These are phyloP conservation scores for Sminthurides bifidus DNA, from an alignment of 1,140 invertebrate species.

Conservation along the genomic window DNA sequence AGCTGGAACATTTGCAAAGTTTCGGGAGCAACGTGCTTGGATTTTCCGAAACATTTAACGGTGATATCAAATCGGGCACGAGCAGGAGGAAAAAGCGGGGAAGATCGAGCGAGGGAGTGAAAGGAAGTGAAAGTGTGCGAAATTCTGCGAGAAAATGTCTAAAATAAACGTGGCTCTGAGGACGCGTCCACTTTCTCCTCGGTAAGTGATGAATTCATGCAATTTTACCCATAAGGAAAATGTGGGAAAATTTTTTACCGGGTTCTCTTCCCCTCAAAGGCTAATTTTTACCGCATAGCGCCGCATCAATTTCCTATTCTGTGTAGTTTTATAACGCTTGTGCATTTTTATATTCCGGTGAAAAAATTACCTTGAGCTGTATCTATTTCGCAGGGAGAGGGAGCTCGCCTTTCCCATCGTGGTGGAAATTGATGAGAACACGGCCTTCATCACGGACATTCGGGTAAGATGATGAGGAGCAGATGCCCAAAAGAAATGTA, in stretches of 20 bases:
- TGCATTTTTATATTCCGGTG: not conserved
- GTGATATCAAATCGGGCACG: too few relatives aligned
- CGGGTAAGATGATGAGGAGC: conserved; percentile 9
- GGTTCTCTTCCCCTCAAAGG: not conserved
- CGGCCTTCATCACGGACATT: conserved; percentile 31
- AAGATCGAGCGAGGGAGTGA: not conserved
- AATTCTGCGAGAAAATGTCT: conserved; percentile 36
- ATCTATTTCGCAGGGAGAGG: conserved; percentile 14
- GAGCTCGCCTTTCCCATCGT: conserved; percentile 19
- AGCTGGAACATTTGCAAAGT: too few relatives aligned
- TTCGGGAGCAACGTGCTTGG: too few relatives aligned
- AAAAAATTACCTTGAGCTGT: not conserved
- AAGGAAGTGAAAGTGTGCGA: not conserved
- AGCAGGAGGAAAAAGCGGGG: not conserved
- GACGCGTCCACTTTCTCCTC: conserved; percentile 42
- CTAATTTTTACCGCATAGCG: not conserved
- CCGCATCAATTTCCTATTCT: not conserved
- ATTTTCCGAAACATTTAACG: too few relatives aligned
- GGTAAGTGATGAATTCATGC: conserved; percentile 39
- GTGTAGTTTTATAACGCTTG: not conserved
- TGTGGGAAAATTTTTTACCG: not conserved
- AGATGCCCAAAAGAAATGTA: not conserved
- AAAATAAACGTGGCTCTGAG: conserved; percentile 46
- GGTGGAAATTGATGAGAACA: conserved; percentile 22
- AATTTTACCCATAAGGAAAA: too few relatives aligned